phyloP scores from a whole-genome alignment of 2,888 invertebrate genomes.

The Kuschelorhynchus macadamiae region DNA sequence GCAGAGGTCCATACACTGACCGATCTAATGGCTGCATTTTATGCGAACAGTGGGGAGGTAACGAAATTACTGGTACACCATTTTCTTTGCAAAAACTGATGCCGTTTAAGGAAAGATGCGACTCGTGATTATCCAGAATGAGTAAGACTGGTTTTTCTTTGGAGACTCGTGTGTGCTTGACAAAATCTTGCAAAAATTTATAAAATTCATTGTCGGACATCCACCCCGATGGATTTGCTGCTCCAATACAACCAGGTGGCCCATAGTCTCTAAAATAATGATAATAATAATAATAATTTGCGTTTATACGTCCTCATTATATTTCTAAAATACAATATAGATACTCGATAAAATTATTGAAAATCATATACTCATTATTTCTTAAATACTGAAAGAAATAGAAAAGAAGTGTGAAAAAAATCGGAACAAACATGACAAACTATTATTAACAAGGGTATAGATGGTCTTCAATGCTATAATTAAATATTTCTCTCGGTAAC shows the following conservation, averaged over 20 bases:
- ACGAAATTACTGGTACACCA: not conserved
- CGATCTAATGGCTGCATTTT: slow-evolving; percentile 32
- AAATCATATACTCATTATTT: not conserved
- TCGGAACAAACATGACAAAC: not conserved
- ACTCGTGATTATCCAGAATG: slow-evolving; percentile 60
- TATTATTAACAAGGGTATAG: slow-evolving; percentile 2
- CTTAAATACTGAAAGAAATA: not conserved
- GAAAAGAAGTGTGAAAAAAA: too few species aligned
- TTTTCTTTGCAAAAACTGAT: slow-evolving; percentile 13
- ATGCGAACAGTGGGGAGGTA: slow-evolving; percentile 21
- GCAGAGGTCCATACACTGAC: slow-evolving; percentile 28
- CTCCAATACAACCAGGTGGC: slow-evolving; percentile 59
- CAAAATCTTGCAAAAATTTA: slow-evolving; percentile 60
- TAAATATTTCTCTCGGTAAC: slow-evolving; percentile 3
- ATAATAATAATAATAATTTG: too few species aligned
- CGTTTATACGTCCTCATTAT: slow-evolving; percentile 23
- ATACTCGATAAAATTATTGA: not conserved
- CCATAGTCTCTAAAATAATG: too few species aligned
- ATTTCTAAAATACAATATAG: slow-evolving; percentile 11
- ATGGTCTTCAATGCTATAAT: slow-evolving; percentile 2
- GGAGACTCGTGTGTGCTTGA: slow-evolving; percentile 49
- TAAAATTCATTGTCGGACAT: slow-evolving; percentile 54
- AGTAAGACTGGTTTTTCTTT: slow-evolving; percentile 56
- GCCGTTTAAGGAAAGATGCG: slow-evolving; percentile 39
- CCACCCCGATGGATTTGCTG: slow-evolving; percentile 61